Percentiles rank a stretch among this genome's conserved stretches.
These are phyloP conservation scores for Gryon sp. DNA, from an alignment of 1,140 invertebrate species.

Conservation along the genomic window DNA sequence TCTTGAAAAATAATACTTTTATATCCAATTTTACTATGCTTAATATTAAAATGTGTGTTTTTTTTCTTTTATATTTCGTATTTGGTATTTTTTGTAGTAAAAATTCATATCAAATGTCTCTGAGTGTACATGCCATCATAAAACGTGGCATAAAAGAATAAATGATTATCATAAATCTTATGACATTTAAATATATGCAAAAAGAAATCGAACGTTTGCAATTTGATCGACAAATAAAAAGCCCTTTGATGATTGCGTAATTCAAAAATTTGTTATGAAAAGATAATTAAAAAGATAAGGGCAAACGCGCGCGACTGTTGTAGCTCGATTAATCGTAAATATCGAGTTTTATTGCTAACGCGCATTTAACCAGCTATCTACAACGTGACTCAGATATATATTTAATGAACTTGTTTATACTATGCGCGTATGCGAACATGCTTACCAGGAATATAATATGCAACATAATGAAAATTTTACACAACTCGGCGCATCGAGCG, in stretches of 20 bases:
- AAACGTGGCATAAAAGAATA: no score
- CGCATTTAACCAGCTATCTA: slow-evolving; percentile 56
- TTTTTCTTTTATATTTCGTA: no score
- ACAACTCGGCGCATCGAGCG: slow-evolving; percentile 43
- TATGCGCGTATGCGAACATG: slow-evolving; percentile 39
- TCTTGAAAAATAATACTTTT: no score
- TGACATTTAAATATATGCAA: no score
- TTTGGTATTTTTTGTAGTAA: no score
- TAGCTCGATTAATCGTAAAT: slow-evolving; percentile 50
- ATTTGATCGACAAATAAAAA: neutral
- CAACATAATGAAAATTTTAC: slow-evolving; percentile 60
- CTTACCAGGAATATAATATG: slow-evolving; percentile 57
- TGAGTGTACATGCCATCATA: no score
- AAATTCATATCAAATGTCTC: no score
- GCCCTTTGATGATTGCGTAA: slow-evolving; percentile 31
- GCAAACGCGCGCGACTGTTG: slow-evolving; percentile 40
- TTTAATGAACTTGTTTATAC: slow-evolving; percentile 63
- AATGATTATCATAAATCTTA: no score
- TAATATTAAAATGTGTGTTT: no score
- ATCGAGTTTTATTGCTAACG: slow-evolving; percentile 58
- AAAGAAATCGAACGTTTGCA: no score
- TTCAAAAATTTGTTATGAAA: slow-evolving; percentile 42
- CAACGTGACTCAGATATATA: slow-evolving; percentile 60
- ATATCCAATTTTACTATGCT: no score
- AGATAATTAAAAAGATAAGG: slow-evolving; percentile 54